Base-by-base conservation (phyloP, 2,888 invertebrate species). In the Syritta pipiens region DNA sequence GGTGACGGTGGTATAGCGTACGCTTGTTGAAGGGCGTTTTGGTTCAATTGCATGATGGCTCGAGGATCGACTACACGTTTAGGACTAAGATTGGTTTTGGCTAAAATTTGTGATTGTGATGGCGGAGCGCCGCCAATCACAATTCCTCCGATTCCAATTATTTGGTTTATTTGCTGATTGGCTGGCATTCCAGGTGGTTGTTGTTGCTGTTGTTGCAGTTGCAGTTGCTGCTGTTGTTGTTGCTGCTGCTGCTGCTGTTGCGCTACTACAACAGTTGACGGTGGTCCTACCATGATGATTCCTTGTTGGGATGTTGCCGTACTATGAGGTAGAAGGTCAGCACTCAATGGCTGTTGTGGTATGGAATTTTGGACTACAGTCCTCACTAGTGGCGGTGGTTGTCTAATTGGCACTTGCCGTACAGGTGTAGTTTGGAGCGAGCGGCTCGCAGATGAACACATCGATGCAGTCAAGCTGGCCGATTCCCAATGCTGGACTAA, bases 401-500 rank as follows among this genome's bases (percentile, higher is more conserved):
- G 84, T 83, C 87, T 85, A 28, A 86, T 82, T 71, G 88, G 86
- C 72, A 86, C 86, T 82, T 90, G 88, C 28, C 89, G 86, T 75
- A 90, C 89, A 32, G 91, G 91, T 81, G 91, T 91, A 69, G 89
- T 88, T 82, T 91, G 91, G 68, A 90, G 85, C 26, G 91, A 91
- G 44, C 91, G 89, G 81, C 91, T 90, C 53, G 90, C 90, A 46
- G 90, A 89, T 83, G 89, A 89, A 81, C 91, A 91, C 77, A 89
- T 86, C 60, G 89, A 89, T 68, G 89, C 88, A 62, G 90, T 89
- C 68, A 91, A 88, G 74, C 94, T 94, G 2, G 94, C 92, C 28
- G 93, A 92, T 83, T 94, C 93, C 95, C 95, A 95, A 85, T 94
- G 93, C 81, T 93, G 93, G 76, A 95, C 91, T 37, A 95, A 89